phyloP scores from a whole-genome alignment of 2,113 vertebrate genomes.

The Pelecanus crispus region DNA sequence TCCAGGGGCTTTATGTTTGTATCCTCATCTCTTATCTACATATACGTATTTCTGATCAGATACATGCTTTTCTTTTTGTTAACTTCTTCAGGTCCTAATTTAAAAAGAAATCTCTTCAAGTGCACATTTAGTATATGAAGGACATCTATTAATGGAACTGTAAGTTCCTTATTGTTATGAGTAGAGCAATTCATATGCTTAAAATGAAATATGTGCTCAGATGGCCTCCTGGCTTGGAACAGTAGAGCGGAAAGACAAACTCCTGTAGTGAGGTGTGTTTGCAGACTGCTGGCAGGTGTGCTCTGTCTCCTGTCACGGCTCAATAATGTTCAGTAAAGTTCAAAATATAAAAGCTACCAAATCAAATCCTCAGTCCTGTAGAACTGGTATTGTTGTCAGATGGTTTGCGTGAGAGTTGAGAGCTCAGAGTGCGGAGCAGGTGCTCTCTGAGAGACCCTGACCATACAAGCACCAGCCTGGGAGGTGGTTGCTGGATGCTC shows the following conservation, averaged over 20 bases:
- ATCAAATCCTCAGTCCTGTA: neutral
- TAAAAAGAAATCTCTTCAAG: neutral
- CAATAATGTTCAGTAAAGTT: neutral
- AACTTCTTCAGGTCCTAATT: neutral
- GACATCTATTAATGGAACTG: neutral
- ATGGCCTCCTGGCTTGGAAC: neutral
- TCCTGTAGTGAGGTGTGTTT: neutral
- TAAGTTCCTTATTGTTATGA: neutral
- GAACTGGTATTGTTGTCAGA: neutral
- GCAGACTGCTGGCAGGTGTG: neutral
- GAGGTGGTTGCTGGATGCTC: neutral
- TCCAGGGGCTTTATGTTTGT: neutral
- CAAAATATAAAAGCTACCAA: neutral
- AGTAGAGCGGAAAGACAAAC: neutral
- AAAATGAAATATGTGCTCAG: neutral
- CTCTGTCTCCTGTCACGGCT: neutral
- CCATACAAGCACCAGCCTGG: neutral
- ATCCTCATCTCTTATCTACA: neutral
- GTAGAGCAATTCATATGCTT: neutral
- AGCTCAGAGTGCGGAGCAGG: neutral
- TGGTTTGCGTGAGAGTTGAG: neutral
- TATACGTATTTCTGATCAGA: neutral
- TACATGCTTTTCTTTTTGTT: neutral
- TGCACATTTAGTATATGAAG: neutral
- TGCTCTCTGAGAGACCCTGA: neutral